A percentile compares a stretch with the other conserved stretches of the same genome.
Evolutionary conservation across 2,113 vertebrate genomes (phyloP).

Genomic region (Lophotis ruficrista): DNA sequence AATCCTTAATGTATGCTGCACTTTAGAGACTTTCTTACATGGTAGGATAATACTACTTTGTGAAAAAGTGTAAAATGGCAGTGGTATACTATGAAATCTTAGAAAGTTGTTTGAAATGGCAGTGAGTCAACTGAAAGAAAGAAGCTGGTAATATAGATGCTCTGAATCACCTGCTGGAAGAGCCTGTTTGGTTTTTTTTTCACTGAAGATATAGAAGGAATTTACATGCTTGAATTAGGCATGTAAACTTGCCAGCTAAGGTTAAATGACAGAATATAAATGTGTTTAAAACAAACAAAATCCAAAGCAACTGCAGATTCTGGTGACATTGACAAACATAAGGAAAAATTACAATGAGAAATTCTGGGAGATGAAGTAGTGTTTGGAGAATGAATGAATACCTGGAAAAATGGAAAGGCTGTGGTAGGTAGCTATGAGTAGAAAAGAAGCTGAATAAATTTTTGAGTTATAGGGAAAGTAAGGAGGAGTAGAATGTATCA

Average conservation of each 20-base stretch:
- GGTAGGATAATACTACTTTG: not conserved
- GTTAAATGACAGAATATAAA: not conserved
- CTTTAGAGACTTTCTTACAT: not conserved
- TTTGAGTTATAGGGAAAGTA: not conserved
- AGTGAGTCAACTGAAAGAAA: not conserved
- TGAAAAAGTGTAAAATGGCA: not conserved
- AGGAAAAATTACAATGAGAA: not conserved
- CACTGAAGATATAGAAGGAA: not conserved
- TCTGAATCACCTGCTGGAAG: not conserved
- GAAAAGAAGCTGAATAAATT: not conserved
- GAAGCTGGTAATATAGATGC: not conserved
- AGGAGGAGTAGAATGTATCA: not conserved
- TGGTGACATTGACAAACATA: not conserved
- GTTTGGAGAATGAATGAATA: not conserved
- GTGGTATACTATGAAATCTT: not conserved
- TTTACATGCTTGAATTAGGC: not conserved
- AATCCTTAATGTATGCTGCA: not conserved
- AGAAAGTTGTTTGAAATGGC: not conserved
- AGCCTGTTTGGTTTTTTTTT: not conserved
- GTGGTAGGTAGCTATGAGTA: not conserved
- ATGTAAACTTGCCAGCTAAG: not conserved
- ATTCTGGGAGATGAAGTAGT: not conserved
- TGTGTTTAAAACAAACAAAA: not conserved
- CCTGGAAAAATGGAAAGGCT: not conserved
- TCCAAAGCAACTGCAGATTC: not conserved